Conservation (phyloP, 1,140 invertebrate genomes). For the Papilio glaucus region DNA sequence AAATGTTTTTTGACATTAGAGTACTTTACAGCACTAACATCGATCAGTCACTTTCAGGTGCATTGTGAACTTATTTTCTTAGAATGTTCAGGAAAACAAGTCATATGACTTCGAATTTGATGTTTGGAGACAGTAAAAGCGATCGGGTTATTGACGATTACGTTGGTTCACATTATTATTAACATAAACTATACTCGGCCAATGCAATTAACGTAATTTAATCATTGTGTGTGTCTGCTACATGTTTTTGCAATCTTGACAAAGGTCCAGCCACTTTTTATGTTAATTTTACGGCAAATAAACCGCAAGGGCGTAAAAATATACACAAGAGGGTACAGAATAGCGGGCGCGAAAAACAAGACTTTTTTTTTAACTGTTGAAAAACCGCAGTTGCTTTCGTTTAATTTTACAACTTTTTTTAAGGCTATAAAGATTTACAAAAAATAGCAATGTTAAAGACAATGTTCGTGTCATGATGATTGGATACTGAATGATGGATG, state of each 20-base stretch:
- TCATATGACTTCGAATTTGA: background rate
- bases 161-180: background rate
- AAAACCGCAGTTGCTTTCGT: background rate
- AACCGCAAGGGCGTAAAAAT: slow-evolving; percentile 15
- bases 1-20: background rate
- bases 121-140: background rate
- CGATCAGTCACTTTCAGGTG: too few species aligned
- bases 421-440: background rate
- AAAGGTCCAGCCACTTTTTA: slow-evolving; percentile 15
- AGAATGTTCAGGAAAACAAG: too few species aligned
- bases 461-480: too few species aligned
- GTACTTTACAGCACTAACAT: background rate
- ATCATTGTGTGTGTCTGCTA: background rate
- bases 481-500: too few species aligned
- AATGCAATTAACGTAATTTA: background rate
- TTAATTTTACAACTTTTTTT: slow-evolving; percentile 1
- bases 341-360: background rate
- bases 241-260: slow-evolving; percentile 14
- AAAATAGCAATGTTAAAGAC: too few species aligned
- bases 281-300: slow-evolving; percentile 25
- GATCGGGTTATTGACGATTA: background rate
- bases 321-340: slow-evolving; percentile 4
- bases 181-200: background rate
- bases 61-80: too few species aligned
- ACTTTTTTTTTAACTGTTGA: background rate